Evolutionary conservation across 2,888 invertebrate species (phyloP).

Genomic region (Gymnosoma rotundatum): DNA sequence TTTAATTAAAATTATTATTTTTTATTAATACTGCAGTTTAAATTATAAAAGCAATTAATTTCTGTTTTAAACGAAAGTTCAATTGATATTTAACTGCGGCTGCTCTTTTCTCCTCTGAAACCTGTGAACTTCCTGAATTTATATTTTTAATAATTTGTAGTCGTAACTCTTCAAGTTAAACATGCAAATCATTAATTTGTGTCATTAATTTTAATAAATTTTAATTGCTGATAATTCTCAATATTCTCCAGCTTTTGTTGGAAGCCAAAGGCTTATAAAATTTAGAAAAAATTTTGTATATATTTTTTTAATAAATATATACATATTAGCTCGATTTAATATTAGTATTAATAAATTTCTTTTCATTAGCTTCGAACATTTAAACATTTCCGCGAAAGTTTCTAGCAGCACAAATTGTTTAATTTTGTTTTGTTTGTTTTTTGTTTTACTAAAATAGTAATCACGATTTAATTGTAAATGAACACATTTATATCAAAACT

Average conservation of each 20-base stretch:
- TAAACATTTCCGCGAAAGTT: conserved; percentile 9
- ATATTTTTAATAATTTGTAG: conserved; percentile 16
- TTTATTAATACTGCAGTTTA: no score
- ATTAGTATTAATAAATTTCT: not conserved
- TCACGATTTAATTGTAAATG: conserved; percentile 4
- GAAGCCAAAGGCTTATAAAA: not conserved
- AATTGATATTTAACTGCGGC: not conserved
- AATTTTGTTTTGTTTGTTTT: not conserved
- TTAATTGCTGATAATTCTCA: not conserved
- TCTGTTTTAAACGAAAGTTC: not conserved
- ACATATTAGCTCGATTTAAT: not conserved
- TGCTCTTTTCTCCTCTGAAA: not conserved
- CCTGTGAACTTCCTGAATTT: not conserved
- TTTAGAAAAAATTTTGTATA: not conserved
- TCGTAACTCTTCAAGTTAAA: conserved; percentile 15
- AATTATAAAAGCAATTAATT: not conserved
- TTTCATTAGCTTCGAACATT: not conserved
- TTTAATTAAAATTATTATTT: no score
- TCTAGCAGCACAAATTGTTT: not conserved
- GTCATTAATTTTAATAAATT: not conserved
- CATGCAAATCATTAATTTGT: conserved; percentile 5
- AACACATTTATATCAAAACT: not conserved
- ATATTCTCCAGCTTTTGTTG: conserved; percentile 16
- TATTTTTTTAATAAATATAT: not conserved
- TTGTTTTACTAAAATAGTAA: not conserved